Evolutionary conservation across 1,140 invertebrate genomes (phyloP).

Genomic region (Halictus rubicundus): DNA sequence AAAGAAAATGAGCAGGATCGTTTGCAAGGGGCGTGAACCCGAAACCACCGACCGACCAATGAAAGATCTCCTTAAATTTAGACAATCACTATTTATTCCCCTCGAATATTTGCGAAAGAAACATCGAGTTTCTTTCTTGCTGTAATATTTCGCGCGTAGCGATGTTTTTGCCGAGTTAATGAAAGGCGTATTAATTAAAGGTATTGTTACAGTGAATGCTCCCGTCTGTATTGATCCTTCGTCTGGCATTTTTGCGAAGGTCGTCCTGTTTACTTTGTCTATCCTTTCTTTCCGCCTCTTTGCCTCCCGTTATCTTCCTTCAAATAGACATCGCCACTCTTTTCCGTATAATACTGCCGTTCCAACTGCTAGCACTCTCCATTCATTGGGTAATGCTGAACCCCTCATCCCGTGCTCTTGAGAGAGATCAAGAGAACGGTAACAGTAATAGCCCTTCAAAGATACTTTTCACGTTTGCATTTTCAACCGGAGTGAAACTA

Average conservation of each 20-base stretch:
- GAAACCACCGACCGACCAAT: background rate
- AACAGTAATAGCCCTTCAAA: constrained; percentile 56
- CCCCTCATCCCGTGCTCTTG: constrained; percentile 42
- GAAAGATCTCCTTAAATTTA: too few relatives aligned
- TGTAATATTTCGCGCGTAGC: too few relatives aligned
- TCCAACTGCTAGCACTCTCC: constrained; percentile 49
- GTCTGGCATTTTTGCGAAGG: background rate
- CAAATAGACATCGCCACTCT: constrained; percentile 58
- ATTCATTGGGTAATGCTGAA: constrained; percentile 46
- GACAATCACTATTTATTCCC: too few relatives aligned
- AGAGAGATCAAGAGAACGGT: constrained; percentile 58
- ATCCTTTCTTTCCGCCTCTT: constrained; percentile 15
- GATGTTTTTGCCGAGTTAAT: background rate
- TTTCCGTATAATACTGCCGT: constrained; percentile 59
- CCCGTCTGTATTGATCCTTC: background rate
- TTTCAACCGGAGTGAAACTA: constrained; percentile 36
- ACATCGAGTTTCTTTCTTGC: too few relatives aligned
- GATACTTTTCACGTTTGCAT: constrained; percentile 54
- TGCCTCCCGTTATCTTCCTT: constrained; percentile 46
- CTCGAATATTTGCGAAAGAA: too few relatives aligned
- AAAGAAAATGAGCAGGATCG: constrained; percentile 8
- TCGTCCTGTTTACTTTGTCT: constrained; percentile 29
- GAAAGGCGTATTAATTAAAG: background rate
- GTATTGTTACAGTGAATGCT: background rate
- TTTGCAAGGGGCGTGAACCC: background rate